A percentile compares a stretch with the other conserved stretches of the same genome.
Conservation (phyloP, 2,797 vertebrate genomes). For the Anabas testudineus region DNA sequence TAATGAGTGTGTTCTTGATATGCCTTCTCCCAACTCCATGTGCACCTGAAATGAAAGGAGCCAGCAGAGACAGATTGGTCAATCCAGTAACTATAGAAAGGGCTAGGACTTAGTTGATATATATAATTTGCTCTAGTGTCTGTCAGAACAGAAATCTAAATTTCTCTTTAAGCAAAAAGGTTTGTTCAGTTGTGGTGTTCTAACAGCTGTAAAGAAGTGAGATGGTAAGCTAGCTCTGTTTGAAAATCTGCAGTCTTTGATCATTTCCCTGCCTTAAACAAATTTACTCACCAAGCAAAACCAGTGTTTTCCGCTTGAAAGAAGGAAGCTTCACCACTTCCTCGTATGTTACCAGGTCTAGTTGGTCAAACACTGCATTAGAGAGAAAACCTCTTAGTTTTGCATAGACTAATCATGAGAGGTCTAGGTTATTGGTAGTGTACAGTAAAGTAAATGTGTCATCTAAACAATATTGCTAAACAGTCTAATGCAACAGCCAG, state of each 20-base stretch:
- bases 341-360: slow-evolving; percentile 97
- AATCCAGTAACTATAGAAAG: neutral
- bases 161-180: neutral
- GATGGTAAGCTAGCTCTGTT: no score
- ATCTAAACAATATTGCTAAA: no score
- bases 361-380: slow-evolving; percentile 96
- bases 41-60: slow-evolving; percentile 84
- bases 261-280: neutral
- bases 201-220: no score
- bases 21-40: slow-evolving; percentile 98
- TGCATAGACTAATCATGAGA: neutral
- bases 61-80: neutral
- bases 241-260: neutral
- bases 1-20: slow-evolving; percentile 99
- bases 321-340: slow-evolving; percentile 86
- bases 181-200: neutral
- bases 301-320: slow-evolving; percentile 99
- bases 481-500: no score
- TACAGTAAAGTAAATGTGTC: neutral
- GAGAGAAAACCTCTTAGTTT: slow-evolving; percentile 6
- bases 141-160: no score
- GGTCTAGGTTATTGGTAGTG: no score
- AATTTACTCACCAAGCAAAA: slow-evolving; percentile 79
- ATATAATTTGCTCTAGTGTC: neutral
- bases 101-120: neutral